Evolutionary conservation across 2,888 invertebrate genomes (phyloP).

Genomic region (Peribatodes rhomboidaria): DNA sequence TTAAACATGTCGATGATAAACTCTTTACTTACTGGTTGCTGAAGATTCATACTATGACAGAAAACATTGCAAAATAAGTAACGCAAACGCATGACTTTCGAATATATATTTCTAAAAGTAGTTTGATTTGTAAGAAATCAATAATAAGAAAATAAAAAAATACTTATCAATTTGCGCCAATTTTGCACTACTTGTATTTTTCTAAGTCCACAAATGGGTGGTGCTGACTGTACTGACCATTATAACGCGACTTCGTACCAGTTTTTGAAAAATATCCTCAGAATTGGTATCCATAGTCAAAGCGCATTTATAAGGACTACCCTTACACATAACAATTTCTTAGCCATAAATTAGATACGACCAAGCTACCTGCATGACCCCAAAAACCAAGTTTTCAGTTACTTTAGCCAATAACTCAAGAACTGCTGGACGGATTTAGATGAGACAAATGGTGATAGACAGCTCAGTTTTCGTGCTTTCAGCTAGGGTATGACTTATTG

Average conservation of each 20-base stretch:
- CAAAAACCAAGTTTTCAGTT: not conserved
- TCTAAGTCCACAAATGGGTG: not conserved
- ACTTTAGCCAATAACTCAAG: not conserved
- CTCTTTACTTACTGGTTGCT: too few species aligned
- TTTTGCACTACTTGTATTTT: not conserved
- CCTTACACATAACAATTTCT: not conserved
- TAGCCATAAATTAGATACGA: not conserved
- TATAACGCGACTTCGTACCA: conserved; percentile 10
- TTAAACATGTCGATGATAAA: too few species aligned
- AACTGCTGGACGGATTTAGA: not conserved
- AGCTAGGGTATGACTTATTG: not conserved
- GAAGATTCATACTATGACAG: too few species aligned
- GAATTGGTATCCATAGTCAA: not conserved
- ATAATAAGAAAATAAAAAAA: too few species aligned
- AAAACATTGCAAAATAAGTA: too few species aligned
- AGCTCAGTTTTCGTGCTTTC: not conserved
- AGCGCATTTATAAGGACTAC: not conserved
- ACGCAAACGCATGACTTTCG: too few species aligned
- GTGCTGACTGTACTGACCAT: conserved; percentile 8
- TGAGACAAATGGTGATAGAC: not conserved
- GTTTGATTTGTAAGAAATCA: too few species aligned
- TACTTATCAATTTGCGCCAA: too few species aligned
- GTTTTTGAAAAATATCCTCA: conserved; percentile 6
- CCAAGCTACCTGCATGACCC: not conserved
- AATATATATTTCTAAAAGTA: too few species aligned